A percentile compares a stretch with the other conserved stretches of the same genome.
Evolutionary conservation across 2,888 invertebrate genomes (phyloP).

Genomic region (Parapristionchus giblindavisi): DNA sequence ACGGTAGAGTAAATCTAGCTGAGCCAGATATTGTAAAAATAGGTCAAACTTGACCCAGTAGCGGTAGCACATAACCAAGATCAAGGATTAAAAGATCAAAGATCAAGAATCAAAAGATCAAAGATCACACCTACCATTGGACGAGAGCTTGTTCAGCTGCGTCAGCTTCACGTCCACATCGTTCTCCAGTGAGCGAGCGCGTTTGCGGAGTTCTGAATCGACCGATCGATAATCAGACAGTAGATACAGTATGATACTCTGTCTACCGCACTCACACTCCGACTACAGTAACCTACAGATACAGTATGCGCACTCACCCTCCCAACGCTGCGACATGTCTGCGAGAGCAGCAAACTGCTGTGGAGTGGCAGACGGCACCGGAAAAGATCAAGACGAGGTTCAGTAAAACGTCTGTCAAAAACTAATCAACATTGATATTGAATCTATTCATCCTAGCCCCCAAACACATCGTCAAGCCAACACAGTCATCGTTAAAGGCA

Average conservation of each 20-base stretch:
- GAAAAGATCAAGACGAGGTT: no score
- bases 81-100: no score
- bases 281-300: background rate
- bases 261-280: background rate
- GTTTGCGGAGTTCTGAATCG: conserved; percentile 83
- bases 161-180: conserved; percentile 95
- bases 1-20: background rate
- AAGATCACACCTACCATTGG: conserved; percentile 45
- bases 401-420: no score
- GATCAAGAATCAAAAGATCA: no score
- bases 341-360: conserved; percentile 19
- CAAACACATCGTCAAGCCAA: no score
- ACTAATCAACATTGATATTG: no score
- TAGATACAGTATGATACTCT: no score
- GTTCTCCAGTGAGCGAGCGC: conserved; percentile 91
- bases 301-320: conserved; percentile 4
- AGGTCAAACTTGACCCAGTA: no score
- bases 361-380: conserved; percentile 12
- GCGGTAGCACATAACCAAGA: no score
- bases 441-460: no score
- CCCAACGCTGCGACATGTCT: conserved; percentile 35
- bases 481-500: no score
- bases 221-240: no score
- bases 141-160: conserved; percentile 85
- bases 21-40: background rate